Evolutionary conservation across 1,140 invertebrate genomes (phyloP).

Genomic region (Bombus breviceps): DNA sequence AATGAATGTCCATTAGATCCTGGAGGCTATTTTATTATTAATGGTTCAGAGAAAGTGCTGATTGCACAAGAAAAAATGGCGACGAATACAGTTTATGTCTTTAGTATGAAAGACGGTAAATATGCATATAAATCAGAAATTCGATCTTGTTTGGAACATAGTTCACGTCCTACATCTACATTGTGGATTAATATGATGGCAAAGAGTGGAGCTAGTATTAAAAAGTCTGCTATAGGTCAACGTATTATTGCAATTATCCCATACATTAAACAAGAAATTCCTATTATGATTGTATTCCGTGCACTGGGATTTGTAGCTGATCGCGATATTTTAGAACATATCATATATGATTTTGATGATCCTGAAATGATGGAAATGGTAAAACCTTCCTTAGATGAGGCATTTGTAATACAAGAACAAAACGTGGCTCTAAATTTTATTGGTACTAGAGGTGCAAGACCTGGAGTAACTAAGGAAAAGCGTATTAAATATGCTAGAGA

Average conservation of each 20-base stretch:
- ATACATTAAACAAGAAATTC: constrained; percentile 99
- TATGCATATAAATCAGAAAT: constrained; percentile 99
- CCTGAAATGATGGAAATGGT: constrained; percentile 99
- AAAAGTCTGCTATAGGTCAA: constrained; percentile 99
- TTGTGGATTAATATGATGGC: constrained; percentile 99
- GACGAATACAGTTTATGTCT: constrained; percentile 99
- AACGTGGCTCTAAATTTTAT: constrained; percentile 99
- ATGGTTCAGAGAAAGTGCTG: constrained; percentile 97
- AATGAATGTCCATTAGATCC: constrained; percentile 99
- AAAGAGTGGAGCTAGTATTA: constrained; percentile 94
- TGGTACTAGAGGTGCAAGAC: constrained; percentile 96
- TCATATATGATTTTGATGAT: constrained; percentile 99
- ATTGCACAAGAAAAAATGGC: constrained; percentile 99
- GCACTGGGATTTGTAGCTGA: constrained; percentile 99
- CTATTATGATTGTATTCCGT: constrained; percentile 99
- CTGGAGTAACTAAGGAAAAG: constrained; percentile 99
- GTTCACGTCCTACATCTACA: constrained; percentile 96
- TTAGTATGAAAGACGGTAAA: constrained; percentile 99
- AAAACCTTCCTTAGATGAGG: constrained; percentile 99
- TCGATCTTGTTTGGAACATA: constrained; percentile 97
- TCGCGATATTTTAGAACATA: constrained; percentile 98
- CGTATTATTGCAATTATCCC: constrained; percentile 98
- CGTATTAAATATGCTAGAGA: constrained; percentile 99
- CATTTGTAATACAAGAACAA: constrained; percentile 99
- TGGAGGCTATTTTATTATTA: constrained; percentile 98